Percentiles rank a stretch among this genome's conserved stretches.
Evolutionary conservation across 2,888 invertebrate species (phyloP).

Genomic region (Nemurella pictetii): DNA sequence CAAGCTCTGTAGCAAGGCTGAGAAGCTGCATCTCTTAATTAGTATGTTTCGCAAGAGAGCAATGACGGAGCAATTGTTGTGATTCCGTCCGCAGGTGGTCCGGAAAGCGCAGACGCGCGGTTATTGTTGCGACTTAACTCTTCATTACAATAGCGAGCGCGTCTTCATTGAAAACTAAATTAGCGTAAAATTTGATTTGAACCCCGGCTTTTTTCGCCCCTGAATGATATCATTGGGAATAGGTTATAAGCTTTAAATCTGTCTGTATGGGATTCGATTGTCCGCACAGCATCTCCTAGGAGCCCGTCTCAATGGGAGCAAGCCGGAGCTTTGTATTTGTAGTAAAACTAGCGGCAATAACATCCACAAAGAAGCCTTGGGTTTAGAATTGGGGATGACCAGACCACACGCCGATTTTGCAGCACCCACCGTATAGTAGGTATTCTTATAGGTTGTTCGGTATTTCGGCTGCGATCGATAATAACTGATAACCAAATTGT

Average conservation of each 20-base stretch:
- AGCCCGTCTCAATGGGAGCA: not conserved
- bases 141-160: not conserved
- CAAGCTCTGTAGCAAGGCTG: too few relatives aligned
- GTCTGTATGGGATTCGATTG: not conserved
- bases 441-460: too few relatives aligned
- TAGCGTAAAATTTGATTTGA: conserved; percentile 25
- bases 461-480: too few relatives aligned
- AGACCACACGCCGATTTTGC: conserved; percentile 22
- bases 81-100: not conserved
- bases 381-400: not conserved
- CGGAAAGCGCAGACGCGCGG: not conserved
- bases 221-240: conserved; percentile 29
- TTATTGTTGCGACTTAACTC: conserved; percentile 1
- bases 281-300: not conserved
- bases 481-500: too few relatives aligned
- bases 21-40: not conserved
- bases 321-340: not conserved
- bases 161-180: conserved; percentile 11
- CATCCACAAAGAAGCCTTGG: not conserved
- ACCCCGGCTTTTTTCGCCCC: not conserved
- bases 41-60: not conserved
- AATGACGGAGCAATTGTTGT: not conserved
- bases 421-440: not conserved
- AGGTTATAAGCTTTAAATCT: not conserved
- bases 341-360: conserved; percentile 27